phyloP scores from a whole-genome alignment of 2,797 vertebrate genomes.

The Cryptoblepharus egeriae region DNA sequence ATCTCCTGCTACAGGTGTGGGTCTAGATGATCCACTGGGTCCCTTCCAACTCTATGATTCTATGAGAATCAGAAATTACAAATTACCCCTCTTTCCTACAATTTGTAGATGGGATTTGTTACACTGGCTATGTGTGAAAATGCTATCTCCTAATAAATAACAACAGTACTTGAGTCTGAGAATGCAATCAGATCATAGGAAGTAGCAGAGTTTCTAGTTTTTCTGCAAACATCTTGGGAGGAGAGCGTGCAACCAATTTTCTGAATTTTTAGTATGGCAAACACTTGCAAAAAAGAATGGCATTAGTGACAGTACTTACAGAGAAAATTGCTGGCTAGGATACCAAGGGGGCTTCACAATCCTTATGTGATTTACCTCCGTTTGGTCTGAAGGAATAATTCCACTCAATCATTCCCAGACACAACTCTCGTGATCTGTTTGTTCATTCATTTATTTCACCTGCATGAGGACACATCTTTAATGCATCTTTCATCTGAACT shows the following conservation, averaged over 20 bases:
- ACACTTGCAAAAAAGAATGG: conserved; percentile 66
- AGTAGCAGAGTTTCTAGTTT: conserved; percentile 34
- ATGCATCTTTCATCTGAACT: neutral
- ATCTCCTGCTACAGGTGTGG: too few relatives aligned
- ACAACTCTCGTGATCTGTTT: neutral
- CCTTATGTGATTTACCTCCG: neutral
- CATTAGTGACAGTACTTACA: conserved; percentile 60
- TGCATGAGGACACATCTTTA: neutral
- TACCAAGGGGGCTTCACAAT: conserved; percentile 19
- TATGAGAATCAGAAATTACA: too few relatives aligned
- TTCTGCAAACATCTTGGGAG: conserved; percentile 29
- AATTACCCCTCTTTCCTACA: conserved; percentile 50
- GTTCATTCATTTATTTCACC: neutral
- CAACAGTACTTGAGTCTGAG: conserved; percentile 60
- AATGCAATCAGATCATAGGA: conserved; percentile 51
- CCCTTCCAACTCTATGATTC: too few relatives aligned
- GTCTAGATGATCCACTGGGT: too few relatives aligned
- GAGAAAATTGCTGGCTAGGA: neutral
- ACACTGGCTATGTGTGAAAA: conserved; percentile 47
- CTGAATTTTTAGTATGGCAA: conserved; percentile 57
- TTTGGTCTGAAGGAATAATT: neutral
- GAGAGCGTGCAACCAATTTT: conserved; percentile 65
- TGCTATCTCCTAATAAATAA: conserved; percentile 56
- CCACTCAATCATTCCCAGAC: neutral
- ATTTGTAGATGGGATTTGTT: conserved; percentile 51